Evolutionary conservation across 1,140 invertebrate genomes (phyloP), one percentile per base, ranked within the genome.

Genomic region (Bombus turneri): DNA sequence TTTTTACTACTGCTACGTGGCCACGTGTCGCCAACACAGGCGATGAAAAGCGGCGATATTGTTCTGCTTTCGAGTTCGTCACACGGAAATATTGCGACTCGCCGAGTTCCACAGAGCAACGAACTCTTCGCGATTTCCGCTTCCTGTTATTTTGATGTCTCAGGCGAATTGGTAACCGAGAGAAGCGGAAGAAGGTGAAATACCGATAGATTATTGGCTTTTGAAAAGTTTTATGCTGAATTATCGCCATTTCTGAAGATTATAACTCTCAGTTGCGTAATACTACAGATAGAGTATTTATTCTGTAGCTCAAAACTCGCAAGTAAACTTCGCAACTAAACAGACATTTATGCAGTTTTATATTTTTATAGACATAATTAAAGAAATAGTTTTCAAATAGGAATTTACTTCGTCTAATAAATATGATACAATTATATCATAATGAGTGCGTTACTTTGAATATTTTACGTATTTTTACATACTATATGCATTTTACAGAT

Each of bases 31-130:
- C 15, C 31, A 2, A 15, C 34, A 18, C 34, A 68, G 28, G 18
- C 31, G 10, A 18, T 34, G 37, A 37, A 82, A 82, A 37, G 12
- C 47, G 18, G 34, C 62, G 76, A 83, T 83, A 76, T 82, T 68
- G 43, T 75, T 43, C 34, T 76, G 81, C 31, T 77, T 83, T 68
- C 34, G 39, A n/a, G 18, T 28, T 31, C 13, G 37, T 31, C 13
- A 34, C 31, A 22, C 41, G 28, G 12, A 47, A 64, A 47, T 41
- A 47, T 59, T 47, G 59, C 71, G n/a, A 82, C 13, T n/a, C n/a
- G 71, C 18, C 3, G 1, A 1, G 39, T 18, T 47, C 12, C 4
- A 22, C 31, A 25, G 3, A 1, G 47, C 47, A 22, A 22, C 0
- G 31, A 75, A 64, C 34, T 64, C 31, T 31, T n/a, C 18, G 18